phyloP scores from a whole-genome alignment of 2,888 invertebrate species.

The Leucoma salicis region DNA sequence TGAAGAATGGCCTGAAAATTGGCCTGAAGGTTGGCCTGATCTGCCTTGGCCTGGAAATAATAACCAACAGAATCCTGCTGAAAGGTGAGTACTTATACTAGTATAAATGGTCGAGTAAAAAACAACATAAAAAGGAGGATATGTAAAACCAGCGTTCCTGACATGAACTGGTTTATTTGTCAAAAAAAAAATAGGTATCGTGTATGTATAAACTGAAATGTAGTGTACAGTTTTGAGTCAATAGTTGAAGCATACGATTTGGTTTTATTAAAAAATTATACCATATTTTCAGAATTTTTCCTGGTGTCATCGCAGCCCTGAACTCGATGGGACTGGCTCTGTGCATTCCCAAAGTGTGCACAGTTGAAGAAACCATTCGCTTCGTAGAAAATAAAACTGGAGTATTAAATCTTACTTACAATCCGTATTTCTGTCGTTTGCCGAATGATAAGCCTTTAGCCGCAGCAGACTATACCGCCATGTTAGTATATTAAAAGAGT shows the following conservation, averaged over 20 bases:
- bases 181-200: no score
- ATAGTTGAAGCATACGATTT: no score
- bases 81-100: constrained; percentile 7
- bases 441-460: constrained; percentile 55
- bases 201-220: no score
- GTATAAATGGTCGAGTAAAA: constrained; percentile 13
- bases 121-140: neutral
- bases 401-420: constrained; percentile 39
- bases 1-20: neutral
- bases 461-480: constrained; percentile 52
- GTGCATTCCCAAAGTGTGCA: constrained; percentile 53
- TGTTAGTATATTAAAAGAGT: constrained; percentile 44
- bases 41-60: constrained; percentile 24
- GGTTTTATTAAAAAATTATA: no score
- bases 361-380: constrained; percentile 39
- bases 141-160: neutral
- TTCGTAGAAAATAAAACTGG: constrained; percentile 33
- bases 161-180: no score
- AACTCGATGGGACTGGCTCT: constrained; percentile 34
- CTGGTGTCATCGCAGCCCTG: constrained; percentile 18
- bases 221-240: no score
- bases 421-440: constrained; percentile 51
- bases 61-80: neutral
- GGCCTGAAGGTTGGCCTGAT: constrained; percentile 5
- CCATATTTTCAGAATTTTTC: constrained; percentile 42